Percentiles rank a stretch among this genome's conserved stretches.
phyloP scores from a whole-genome alignment of 1,140 invertebrate species.

The Plectus sambesii region DNA sequence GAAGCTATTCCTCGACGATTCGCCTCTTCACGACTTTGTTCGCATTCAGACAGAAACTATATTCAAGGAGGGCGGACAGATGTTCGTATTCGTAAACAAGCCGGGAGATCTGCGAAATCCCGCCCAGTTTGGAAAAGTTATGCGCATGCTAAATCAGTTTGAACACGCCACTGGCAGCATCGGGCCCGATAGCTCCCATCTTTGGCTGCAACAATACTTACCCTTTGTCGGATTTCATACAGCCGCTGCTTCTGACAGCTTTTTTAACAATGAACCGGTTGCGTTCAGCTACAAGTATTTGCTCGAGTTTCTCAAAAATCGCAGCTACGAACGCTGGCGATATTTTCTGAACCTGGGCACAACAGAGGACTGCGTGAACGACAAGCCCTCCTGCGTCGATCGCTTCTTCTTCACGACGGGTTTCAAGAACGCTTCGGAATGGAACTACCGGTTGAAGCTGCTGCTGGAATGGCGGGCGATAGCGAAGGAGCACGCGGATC shows the following conservation, averaged over 20 bases:
- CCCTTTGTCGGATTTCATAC: constrained; percentile 37
- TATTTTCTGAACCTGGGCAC: constrained; percentile 42
- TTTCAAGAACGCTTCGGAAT: constrained; percentile 41
- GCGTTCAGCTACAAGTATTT: constrained; percentile 44
- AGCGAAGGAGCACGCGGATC: constrained; percentile 34
- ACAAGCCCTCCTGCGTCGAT: constrained; percentile 36
- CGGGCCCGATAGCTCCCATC: constrained; percentile 39
- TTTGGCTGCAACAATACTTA: constrained; percentile 40
- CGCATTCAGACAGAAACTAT: constrained; percentile 41
- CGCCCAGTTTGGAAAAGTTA: constrained; percentile 35
- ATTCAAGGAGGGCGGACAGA: constrained; percentile 42
- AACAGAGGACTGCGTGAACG: constrained; percentile 35
- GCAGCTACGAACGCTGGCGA: constrained; percentile 42
- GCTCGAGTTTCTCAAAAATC: constrained; percentile 38
- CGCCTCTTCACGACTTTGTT: constrained; percentile 39
- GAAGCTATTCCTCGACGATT: constrained; percentile 43
- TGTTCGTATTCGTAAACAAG: constrained; percentile 41
- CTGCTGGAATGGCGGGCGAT: constrained; percentile 39
- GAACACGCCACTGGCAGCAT: constrained; percentile 36
- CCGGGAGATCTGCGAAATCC: constrained; percentile 37
- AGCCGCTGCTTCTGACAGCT: background rate
- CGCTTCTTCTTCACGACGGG: constrained; percentile 46
- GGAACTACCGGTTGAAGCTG: constrained; percentile 37
- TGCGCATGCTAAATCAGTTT: constrained; percentile 37
- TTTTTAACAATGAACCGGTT: constrained; percentile 37